Base-by-base conservation (phyloP, 2,888 invertebrate genomes). In the Dermolepida albohirtum region DNA sequence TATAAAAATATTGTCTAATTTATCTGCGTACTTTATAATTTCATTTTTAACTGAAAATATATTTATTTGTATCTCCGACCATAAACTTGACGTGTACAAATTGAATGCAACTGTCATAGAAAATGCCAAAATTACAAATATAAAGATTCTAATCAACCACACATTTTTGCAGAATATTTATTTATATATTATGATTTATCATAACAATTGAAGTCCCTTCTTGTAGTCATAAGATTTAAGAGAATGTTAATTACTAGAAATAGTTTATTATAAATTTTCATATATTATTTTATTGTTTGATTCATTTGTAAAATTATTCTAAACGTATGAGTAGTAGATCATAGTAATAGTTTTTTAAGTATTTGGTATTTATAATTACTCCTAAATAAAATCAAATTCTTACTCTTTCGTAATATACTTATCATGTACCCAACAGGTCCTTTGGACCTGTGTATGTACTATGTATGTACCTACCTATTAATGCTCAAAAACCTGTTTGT, bases 401-500 rank as follows among this genome's bases (percentile, higher is more conserved):
- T 22, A 51, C 29, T 29, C 27, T 51, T 51, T 51, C 22, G 22
- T 29, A 7, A n/a, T 7, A 34, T 10, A 34, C 10, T 34, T 34
- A 34, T 27, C 51, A 29, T 51, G 51, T 51, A 51, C 27, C 14
- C 59, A 64, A 51, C 64, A 51, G 51, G 47, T 52, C 64, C 44
- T 50, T 12, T 44, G 44, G 43, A 22, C 43, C 47, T 16, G 34
- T 49, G 43, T 16, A 34, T 43, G 34, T 11, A 34, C 47, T 47
- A 47, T 47, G 40, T 47, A 62, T 62, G 69, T 66, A 69, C 65
- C 66, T 69, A 52, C 68, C 59, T 65, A 67, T 68, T 62, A 66
- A 67, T 68, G 62, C 50, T 66, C 71, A 65, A 72, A 75, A 75
- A 75, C 75, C 74, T 73, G 75, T 75, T 75, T 74, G 71, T 67